phyloP scores from a whole-genome alignment of 2,888 invertebrate species.

The Odontocerum albicorne region DNA sequence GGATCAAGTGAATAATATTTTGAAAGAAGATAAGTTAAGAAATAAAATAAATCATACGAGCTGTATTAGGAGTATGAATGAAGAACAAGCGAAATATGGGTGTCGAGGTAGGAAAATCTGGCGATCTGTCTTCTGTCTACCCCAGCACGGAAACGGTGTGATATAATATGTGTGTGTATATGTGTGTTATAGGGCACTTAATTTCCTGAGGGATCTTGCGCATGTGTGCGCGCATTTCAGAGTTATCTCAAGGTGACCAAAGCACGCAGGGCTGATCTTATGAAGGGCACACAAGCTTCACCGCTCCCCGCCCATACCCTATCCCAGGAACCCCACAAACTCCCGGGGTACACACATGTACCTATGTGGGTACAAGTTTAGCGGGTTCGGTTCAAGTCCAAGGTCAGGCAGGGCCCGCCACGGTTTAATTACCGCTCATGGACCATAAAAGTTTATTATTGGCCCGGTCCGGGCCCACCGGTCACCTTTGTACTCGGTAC shows the following conservation, averaged over 20 bases:
- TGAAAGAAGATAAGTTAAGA: no score
- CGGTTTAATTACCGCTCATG: slow-evolving; percentile 25
- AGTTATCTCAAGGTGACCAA: slow-evolving; percentile 36
- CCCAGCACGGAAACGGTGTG: neutral
- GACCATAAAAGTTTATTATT: slow-evolving; percentile 28
- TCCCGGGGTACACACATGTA: no score
- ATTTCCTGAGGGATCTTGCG: no score
- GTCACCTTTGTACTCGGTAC: slow-evolving; percentile 21
- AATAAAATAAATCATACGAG: no score
- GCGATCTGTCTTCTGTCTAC: no score
- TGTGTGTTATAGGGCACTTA: no score
- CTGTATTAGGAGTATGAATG: no score
- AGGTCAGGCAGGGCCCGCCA: slow-evolving; percentile 25
- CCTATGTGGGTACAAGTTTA: no score
- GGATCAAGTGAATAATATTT: no score
- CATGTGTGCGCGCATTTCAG: slow-evolving; percentile 17
- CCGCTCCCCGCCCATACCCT: neutral
- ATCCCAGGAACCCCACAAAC: neutral
- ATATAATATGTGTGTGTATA: no score
- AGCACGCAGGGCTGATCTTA: slow-evolving; percentile 24
- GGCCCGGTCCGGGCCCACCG: slow-evolving; percentile 9
- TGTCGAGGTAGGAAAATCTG: no score
- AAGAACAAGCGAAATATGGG: no score
- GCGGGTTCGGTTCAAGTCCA: slow-evolving; percentile 30
- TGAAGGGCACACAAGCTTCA: slow-evolving; percentile 26